Evolutionary conservation across 1,140 invertebrate genomes (phyloP).

Genomic region (Musca domestica): DNA sequence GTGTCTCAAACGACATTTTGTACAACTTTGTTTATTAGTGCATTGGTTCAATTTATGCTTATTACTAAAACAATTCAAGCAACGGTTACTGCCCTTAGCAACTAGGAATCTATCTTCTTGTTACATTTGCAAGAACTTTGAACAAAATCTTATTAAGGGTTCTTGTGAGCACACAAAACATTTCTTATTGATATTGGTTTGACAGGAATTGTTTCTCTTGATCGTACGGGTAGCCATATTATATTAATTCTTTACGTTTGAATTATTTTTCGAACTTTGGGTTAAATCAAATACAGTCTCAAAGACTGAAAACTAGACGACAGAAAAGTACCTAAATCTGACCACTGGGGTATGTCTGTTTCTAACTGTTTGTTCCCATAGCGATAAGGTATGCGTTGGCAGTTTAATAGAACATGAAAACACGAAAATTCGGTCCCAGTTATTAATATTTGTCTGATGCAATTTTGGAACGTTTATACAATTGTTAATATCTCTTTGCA

Average conservation of each 20-base stretch:
- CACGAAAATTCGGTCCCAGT: too few relatives aligned
- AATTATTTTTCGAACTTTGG: neutral
- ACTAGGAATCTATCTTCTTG: neutral
- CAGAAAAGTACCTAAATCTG: neutral
- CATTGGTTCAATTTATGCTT: neutral
- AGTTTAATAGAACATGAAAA: neutral
- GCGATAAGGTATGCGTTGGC: neutral
- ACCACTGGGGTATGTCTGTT: too few relatives aligned
- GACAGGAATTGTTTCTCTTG: neutral
- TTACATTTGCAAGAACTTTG: neutral
- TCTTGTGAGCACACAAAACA: neutral
- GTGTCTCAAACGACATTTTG: too few relatives aligned
- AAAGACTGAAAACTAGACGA: neutral
- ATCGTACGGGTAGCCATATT: neutral
- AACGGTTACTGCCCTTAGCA: neutral
- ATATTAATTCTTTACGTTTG: neutral
- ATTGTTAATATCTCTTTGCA: slow-evolving; percentile 13
- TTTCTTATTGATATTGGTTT: neutral
- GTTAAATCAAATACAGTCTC: neutral
- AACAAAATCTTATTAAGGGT: neutral
- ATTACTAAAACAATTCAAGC: too few relatives aligned
- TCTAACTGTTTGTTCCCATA: too few relatives aligned
- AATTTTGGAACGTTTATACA: neutral
- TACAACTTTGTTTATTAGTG: too few relatives aligned
- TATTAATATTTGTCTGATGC: neutral